These are phyloP conservation scores for Collichthys lucidus DNA, from an alignment of 2,113 vertebrate species.

Conservation along the genomic window DNA sequence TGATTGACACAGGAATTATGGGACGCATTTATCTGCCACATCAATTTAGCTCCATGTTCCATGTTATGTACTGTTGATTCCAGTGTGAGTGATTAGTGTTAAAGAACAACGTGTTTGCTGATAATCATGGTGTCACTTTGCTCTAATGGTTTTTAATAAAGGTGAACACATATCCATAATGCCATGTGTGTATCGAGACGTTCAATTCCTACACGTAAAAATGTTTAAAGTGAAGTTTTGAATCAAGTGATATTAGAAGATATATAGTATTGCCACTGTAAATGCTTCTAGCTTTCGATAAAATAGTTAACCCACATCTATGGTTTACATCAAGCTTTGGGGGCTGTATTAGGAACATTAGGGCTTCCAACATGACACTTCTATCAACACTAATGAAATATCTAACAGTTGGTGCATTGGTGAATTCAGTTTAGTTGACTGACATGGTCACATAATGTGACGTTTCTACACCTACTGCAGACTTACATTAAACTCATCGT, in stretches of 20 bases:
- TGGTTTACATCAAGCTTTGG: neutral
- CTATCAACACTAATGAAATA: slow-evolving; percentile 1
- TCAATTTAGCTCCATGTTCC: neutral
- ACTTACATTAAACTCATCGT: slow-evolving; percentile 10
- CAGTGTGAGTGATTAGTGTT: neutral
- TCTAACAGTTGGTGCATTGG: neutral
- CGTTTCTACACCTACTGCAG: neutral
- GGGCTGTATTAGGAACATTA: neutral
- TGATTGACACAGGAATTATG: neutral
- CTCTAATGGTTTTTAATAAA: neutral
- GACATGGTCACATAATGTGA: neutral
- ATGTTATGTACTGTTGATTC: too few relatives aligned
- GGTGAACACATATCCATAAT: neutral
- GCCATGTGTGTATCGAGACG: neutral
- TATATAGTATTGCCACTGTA: neutral
- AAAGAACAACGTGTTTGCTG: neutral
- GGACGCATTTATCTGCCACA: neutral
- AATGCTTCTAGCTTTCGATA: neutral
- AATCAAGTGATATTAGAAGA: neutral
- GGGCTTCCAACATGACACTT: neutral
- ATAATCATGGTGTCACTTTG: neutral
- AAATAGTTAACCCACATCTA: neutral
- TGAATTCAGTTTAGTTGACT: neutral
- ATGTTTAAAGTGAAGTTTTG: neutral
- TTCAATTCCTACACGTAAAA: neutral